phyloP scores from a whole-genome alignment of 2,113 vertebrate genomes.

The Struthidea cinerea region DNA sequence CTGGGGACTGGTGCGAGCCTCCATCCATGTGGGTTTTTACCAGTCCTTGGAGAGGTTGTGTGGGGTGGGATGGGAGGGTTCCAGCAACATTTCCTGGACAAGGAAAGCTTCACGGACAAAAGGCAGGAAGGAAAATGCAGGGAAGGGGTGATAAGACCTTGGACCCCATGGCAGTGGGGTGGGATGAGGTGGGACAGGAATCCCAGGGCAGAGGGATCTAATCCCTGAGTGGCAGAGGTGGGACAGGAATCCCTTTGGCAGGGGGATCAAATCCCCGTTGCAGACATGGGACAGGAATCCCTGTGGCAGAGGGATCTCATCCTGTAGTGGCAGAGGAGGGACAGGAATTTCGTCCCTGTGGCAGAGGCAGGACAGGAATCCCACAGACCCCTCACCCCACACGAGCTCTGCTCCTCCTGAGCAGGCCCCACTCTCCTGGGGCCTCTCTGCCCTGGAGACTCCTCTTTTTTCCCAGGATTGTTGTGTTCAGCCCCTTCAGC shows the following conservation, averaged over 20 bases:
- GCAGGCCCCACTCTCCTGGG: not conserved
- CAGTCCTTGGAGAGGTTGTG: not conserved
- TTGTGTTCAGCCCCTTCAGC: not conserved
- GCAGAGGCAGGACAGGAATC: not conserved
- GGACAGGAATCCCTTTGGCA: not conserved
- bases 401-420: not conserved
- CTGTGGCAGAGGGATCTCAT: not conserved
- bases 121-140: not conserved
- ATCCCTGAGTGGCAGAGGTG: not conserved
- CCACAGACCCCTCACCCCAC: not conserved
- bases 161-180: accelerated
- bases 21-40: not conserved
- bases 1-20: not conserved
- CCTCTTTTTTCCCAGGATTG: not conserved
- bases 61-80: not conserved
- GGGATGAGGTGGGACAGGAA: not conserved
- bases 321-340: accelerated
- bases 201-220: not conserved
- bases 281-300: not conserved
- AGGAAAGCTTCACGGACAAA: not conserved
- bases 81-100: not conserved
- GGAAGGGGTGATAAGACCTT: not conserved
- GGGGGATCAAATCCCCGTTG: no score
- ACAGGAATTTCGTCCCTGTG: not conserved
- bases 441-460: accelerated